Percentiles rank a stretch among this genome's conserved stretches.
Evolutionary conservation across 2,113 vertebrate genomes (phyloP).

Genomic region (Larimichthys crocea): DNA sequence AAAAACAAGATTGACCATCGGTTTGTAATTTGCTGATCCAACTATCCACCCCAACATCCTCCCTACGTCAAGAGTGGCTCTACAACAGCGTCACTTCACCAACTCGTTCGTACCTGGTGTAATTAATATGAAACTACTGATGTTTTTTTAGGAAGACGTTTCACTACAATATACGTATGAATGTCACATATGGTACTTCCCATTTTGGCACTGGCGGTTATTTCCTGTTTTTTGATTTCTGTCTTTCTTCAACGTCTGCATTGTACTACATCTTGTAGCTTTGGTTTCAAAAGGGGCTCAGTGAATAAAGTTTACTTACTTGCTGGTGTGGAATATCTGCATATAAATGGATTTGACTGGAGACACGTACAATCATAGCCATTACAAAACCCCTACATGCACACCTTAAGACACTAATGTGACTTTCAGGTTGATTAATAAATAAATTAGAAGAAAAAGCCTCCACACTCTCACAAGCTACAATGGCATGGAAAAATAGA

Average conservation of each 20-base stretch:
- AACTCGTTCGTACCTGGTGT: background rate
- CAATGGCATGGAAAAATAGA: slow-evolving; percentile 1
- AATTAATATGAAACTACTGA: background rate
- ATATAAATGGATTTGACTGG: background rate
- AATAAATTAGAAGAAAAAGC: background rate
- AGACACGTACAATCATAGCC: background rate
- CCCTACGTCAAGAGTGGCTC: background rate
- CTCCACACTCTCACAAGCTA: background rate
- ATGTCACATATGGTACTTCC: background rate
- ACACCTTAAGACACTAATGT: slow-evolving; percentile 8
- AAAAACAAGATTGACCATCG: background rate
- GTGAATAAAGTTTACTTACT: too few relatives aligned
- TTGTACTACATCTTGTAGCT: too few relatives aligned
- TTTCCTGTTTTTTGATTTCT: too few relatives aligned
- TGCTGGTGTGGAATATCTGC: background rate
- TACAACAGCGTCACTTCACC: background rate
- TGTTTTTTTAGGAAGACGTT: background rate
- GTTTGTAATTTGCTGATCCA: background rate
- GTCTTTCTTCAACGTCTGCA: too few relatives aligned
- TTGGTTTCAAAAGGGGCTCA: too few relatives aligned
- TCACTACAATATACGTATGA: background rate
- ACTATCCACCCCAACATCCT: background rate
- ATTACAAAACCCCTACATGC: slow-evolving; percentile 11
- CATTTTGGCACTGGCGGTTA: background rate
- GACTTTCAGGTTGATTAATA: slow-evolving; percentile 38